Evolutionary conservation across 2,888 invertebrate species (phyloP).

Genomic region (Drosophila quasianomalipes): DNA sequence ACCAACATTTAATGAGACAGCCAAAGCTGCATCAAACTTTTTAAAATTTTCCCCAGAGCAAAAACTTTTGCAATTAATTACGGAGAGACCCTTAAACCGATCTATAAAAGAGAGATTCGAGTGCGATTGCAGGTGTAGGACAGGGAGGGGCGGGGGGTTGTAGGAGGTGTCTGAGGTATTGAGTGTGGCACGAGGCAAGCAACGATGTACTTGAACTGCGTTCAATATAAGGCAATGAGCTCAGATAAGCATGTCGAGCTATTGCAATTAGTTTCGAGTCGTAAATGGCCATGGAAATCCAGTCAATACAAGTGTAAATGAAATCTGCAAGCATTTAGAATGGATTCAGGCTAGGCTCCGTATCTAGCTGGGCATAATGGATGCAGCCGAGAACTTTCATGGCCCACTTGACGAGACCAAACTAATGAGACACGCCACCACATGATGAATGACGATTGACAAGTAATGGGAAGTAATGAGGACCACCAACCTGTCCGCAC

Average conservation of each 20-base stretch:
- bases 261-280: constrained; percentile 52
- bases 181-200: constrained; percentile 6
- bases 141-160: background rate
- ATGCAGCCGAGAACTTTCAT: constrained; percentile 27
- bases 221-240: constrained; percentile 13
- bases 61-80: constrained; percentile 79
- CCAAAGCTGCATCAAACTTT: constrained; percentile 54
- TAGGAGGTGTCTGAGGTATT: background rate
- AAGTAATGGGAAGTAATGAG: constrained; percentile 51
- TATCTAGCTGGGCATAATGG: constrained; percentile 33
- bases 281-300: constrained; percentile 51
- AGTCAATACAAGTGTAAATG: constrained; percentile 21
- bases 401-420: constrained; percentile 51
- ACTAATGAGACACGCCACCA: constrained; percentile 19
- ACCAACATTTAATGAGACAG: constrained; percentile 49
- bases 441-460: constrained; percentile 59
- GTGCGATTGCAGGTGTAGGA: background rate
- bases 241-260: constrained; percentile 38
- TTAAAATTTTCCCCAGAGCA: constrained; percentile 39
- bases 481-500: constrained; percentile 21
- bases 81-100: constrained; percentile 51
- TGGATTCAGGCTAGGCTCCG: background rate
- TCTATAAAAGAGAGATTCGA: constrained; percentile 18
- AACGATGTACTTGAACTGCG: constrained; percentile 12
- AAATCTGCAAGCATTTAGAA: constrained; percentile 4